These are phyloP conservation scores for Platanista minor DNA, from an alignment of 2,113 vertebrate species.

Conservation along the genomic window DNA sequence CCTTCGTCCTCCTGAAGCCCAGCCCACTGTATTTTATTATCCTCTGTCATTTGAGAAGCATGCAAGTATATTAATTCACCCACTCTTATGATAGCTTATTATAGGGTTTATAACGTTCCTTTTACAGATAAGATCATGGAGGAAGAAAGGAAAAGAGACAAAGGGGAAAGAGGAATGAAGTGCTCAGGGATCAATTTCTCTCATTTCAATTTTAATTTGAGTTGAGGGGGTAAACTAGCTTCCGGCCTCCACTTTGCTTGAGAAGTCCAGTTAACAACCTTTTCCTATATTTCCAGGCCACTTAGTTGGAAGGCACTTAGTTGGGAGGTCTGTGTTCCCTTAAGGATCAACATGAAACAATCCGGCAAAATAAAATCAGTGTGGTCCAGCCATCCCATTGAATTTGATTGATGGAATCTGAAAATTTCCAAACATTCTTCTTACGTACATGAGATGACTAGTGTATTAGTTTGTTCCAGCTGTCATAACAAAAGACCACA, in stretches of 20 bases:
- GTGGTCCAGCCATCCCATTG: background rate
- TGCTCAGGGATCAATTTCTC: background rate
- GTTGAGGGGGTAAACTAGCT: background rate
- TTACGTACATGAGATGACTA: background rate
- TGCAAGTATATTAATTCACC: background rate
- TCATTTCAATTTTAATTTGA: background rate
- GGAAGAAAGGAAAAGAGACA: background rate
- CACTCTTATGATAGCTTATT: background rate
- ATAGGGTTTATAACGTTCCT: background rate
- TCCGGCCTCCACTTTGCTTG: background rate
- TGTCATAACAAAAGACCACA: background rate
- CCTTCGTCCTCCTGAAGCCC: background rate
- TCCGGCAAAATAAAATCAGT: background rate
- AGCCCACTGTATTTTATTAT: rapidly evolving
- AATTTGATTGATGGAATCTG: background rate
- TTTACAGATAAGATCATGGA: background rate
- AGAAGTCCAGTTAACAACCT: background rate
- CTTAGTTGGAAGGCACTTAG: no score
- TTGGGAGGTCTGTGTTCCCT: background rate
- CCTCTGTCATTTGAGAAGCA: background rate
- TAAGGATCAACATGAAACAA: background rate
- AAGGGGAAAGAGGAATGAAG: background rate
- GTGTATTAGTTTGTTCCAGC: no score
- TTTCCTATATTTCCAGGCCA: background rate
- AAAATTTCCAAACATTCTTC: background rate